Evolutionary conservation across 2,888 invertebrate species (phyloP).

Genomic region (Pheosia gnoma): DNA sequence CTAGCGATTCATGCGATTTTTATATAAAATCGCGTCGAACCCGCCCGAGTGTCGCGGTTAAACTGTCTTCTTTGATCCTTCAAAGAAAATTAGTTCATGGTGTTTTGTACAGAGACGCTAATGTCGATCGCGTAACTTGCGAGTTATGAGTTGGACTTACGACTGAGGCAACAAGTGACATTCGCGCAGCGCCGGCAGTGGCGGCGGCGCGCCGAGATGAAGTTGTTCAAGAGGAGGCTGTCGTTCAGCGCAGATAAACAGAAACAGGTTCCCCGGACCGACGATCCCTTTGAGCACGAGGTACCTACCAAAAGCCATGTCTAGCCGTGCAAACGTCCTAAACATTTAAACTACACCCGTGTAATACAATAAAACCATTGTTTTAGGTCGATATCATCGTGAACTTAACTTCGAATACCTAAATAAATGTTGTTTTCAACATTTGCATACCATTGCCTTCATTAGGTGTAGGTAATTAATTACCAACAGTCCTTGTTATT

Average conservation of each 20-base stretch:
- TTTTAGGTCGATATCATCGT: slow-evolving; percentile 12
- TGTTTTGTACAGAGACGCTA: slow-evolving; percentile 24
- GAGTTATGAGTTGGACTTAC: slow-evolving; percentile 50
- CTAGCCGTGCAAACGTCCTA: slow-evolving; percentile 27
- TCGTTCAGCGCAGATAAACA: slow-evolving; percentile 80
- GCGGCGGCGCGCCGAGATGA: slow-evolving; percentile 61
- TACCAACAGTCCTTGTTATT: slow-evolving; percentile 25
- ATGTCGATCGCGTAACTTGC: slow-evolving; percentile 31
- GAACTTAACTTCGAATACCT: slow-evolving; percentile 15
- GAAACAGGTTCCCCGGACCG: slow-evolving; percentile 71
- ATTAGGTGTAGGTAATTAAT: slow-evolving; percentile 3
- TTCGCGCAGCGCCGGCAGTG: slow-evolving; percentile 41
- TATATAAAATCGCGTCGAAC: slow-evolving; percentile 52
- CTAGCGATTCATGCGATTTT: slow-evolving; percentile 57
- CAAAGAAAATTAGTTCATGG: slow-evolving; percentile 49
- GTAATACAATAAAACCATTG: neutral
- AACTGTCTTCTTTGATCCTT: slow-evolving; percentile 51
- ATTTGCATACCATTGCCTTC: slow-evolving; percentile 16
- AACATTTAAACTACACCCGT: slow-evolving; percentile 10
- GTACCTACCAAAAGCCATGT: slow-evolving; percentile 55
- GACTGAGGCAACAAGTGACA: slow-evolving; percentile 53
- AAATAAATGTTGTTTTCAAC: slow-evolving; percentile 10
- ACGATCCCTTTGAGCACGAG: slow-evolving; percentile 80
- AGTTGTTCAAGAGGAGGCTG: slow-evolving; percentile 81
- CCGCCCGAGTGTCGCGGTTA: slow-evolving; percentile 43